Conservation (phyloP, 2,797 vertebrate species). For the Tragelaphus eurycerus region DNA sequence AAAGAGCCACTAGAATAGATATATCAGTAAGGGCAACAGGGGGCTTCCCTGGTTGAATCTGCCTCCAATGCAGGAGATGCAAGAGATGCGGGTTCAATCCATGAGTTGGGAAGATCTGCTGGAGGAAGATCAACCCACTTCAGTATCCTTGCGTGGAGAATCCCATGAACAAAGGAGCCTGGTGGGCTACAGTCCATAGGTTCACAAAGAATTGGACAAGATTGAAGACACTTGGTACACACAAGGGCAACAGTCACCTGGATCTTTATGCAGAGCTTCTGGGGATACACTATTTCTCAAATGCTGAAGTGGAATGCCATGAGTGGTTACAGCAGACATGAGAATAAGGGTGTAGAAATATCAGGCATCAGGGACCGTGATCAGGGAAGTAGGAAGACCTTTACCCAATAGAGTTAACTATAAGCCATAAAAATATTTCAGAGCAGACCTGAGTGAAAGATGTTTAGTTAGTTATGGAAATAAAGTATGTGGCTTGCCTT, state of each 20-base stretch:
- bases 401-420: slow-evolving; percentile 39
- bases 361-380: neutral
- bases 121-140: neutral
- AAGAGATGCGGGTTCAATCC: neutral
- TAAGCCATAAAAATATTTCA: slow-evolving; percentile 37
- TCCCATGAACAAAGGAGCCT: neutral
- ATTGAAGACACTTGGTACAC: neutral
- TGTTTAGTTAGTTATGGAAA: slow-evolving; percentile 60
- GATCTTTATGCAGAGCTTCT: neutral
- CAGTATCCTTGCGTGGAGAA: neutral
- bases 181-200: neutral
- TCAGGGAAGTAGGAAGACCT: neutral
- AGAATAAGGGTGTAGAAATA: neutral
- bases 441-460: neutral
- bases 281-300: neutral
- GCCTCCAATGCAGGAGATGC: neutral
- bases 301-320: neutral
- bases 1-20: neutral
- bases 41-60: neutral
- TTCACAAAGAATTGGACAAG: neutral
- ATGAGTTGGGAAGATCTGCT: neutral
- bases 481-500: slow-evolving; percentile 23
- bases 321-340: neutral
- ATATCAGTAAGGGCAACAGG: neutral
- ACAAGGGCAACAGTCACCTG: neutral